Evolutionary conservation across 2,113 vertebrate genomes (phyloP).

Genomic region (Tenebrosternarchus preto): DNA sequence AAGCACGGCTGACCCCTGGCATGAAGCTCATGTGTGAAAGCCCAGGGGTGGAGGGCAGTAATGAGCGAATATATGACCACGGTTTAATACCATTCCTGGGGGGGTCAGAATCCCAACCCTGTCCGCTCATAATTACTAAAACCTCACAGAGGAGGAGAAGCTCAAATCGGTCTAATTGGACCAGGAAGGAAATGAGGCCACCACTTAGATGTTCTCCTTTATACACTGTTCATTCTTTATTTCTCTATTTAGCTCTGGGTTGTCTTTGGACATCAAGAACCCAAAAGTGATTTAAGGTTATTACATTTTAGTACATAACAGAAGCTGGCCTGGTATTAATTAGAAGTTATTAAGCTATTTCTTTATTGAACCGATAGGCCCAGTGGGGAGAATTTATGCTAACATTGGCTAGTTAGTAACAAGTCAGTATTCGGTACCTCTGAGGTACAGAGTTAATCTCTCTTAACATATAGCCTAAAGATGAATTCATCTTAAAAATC

Average conservation of each 20-base stretch:
- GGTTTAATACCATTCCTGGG: constrained; percentile 52
- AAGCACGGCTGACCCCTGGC: constrained; percentile 45
- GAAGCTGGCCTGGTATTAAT: constrained; percentile 50
- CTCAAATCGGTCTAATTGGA: constrained; percentile 58
- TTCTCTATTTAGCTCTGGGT: constrained; percentile 48
- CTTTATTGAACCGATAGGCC: constrained; percentile 28
- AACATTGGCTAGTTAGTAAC: constrained; percentile 30
- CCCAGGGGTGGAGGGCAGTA: constrained; percentile 51
- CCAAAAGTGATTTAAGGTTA: constrained; percentile 46
- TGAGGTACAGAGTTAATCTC: not conserved
- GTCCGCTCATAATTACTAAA: constrained; percentile 53
- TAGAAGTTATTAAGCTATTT: constrained; percentile 48
- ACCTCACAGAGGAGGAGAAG: constrained; percentile 39
- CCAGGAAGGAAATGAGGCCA: constrained; percentile 48
- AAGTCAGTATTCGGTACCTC: not conserved
- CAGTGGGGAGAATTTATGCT: constrained; percentile 17
- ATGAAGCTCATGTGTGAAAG: constrained; percentile 51
- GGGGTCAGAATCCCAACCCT: constrained; percentile 52
- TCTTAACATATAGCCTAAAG: not conserved
- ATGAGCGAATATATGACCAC: constrained; percentile 57
- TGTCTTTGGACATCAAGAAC: constrained; percentile 37
- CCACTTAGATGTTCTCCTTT: constrained; percentile 40
- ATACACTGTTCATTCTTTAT: constrained; percentile 44
- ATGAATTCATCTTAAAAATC: not conserved
- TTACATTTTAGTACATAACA: constrained; percentile 49